A percentile compares a stretch with the other conserved stretches of the same genome.
These are phyloP conservation scores for Beroe ovata DNA, from an alignment of 37 sponge, comb jelly and placozoan species.

Conservation along the genomic window DNA sequence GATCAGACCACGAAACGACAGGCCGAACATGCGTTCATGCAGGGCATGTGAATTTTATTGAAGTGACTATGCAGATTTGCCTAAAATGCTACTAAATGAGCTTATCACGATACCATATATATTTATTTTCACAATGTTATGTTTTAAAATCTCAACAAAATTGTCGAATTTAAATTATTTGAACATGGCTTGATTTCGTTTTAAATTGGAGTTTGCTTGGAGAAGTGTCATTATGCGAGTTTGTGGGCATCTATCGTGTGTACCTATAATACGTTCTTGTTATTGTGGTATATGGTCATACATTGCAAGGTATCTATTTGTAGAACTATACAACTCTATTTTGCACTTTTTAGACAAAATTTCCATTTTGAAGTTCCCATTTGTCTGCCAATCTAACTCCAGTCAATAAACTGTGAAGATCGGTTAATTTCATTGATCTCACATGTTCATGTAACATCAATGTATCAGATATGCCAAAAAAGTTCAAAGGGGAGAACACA, in stretches of 20 bases:
- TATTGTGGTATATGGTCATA: no score
- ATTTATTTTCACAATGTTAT: slow-evolving; percentile 7
- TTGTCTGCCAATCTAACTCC: no score
- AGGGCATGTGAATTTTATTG: background rate
- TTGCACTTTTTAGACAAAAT: background rate
- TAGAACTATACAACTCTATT: background rate
- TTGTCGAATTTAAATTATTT: slow-evolving; percentile 34
- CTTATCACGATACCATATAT: no score
- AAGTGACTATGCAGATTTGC: background rate
- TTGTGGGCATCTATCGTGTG: no score
- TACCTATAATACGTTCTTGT: no score
- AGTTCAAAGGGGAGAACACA: slow-evolving; percentile 82
- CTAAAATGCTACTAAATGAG: no score
- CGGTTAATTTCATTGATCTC: no score
- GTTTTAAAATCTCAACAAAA: background rate
- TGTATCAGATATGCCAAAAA: slow-evolving; percentile 77
- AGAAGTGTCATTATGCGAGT: no score
- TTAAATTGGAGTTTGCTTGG: no score
- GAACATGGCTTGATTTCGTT: slow-evolving; percentile 7
- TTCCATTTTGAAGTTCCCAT: background rate
- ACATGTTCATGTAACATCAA: no score
- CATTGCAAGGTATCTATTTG: slow-evolving; percentile 39
- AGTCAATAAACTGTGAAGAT: no score
- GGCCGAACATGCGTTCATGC: background rate
- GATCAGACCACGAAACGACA: slow-evolving; percentile 10